Evolutionary conservation across 2,113 vertebrate genomes (phyloP), one percentile per base, ranked within the genome.

Genomic region (Hippopotamus amphibius): DNA sequence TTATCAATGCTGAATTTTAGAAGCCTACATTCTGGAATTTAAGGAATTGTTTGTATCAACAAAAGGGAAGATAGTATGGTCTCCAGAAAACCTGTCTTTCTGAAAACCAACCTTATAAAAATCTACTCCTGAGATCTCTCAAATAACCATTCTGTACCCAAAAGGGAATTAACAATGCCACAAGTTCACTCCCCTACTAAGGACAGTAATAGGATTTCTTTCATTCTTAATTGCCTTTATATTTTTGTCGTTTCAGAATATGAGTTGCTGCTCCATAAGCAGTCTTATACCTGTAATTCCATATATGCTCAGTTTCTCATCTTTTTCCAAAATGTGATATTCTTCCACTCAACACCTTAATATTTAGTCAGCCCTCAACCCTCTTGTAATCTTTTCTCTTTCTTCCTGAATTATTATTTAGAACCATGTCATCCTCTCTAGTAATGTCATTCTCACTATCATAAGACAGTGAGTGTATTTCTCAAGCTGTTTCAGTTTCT

Each of bases 101-200:
- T 92, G 33, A 55, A 96, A 93, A 88, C 41, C 43, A 91, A n/a
- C 26, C 93, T 16, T 82, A 33, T 96, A 77, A 95, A 88, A 83
- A 57, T 74, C 12, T 77, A 28, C n/a, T 57, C 61, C 26, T 72
- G 12, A 76, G 24, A 41, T 14, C 22, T 30, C 24, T n/a, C 33
- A 87, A 82, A 53, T 88, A 76, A 72, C 33, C 9, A 48, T 92
- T 69, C 0, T 43, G 14, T 17, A n/a, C 22, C 92, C 30, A 48
- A 24, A 96, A 94, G 26, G 53, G 5, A 86, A 22, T 79, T 59
- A 63, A 46, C 14, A 89, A 28, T 43, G 5, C 61, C 5, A 8
- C 55, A 43, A 83, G 4, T 30, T 50, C 33, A 91, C 30, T 43
- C 6, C 3, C 53, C 12, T 96, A 33, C 10, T 65, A 46, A 15